Evolutionary conservation across 2,888 invertebrate species (phyloP).

Genomic region (Ariolimax columbianus): DNA sequence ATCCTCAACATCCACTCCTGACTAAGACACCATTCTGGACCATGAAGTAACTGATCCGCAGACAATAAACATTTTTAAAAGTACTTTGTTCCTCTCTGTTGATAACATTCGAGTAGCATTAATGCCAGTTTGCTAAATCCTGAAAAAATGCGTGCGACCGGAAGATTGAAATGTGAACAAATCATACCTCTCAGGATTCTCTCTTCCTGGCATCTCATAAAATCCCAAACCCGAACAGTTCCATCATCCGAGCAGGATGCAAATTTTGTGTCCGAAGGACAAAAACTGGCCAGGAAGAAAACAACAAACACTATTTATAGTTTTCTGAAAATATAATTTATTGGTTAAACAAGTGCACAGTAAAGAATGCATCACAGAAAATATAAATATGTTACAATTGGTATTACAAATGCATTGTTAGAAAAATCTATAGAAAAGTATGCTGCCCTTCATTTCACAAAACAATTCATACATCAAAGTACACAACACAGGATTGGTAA

Average conservation of each 20-base stretch:
- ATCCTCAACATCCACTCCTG: no score
- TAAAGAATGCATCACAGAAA: slow-evolving; percentile 11
- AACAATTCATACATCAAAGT: neutral
- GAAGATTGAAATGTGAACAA: neutral
- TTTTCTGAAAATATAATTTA: slow-evolving; percentile 58
- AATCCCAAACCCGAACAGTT: slow-evolving; percentile 98
- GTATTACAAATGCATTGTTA: neutral
- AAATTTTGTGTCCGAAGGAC: slow-evolving; percentile 98
- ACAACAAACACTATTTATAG: slow-evolving; percentile 45
- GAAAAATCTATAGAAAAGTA: neutral
- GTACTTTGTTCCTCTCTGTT: no score
- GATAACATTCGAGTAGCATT: neutral
- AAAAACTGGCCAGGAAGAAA: slow-evolving; percentile 87
- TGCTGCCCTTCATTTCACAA: neutral
- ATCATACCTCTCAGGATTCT: slow-evolving; percentile 84
- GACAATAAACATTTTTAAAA: no score
- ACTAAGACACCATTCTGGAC: no score
- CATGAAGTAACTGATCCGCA: no score
- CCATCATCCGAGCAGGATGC: slow-evolving; percentile 99
- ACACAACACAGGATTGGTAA: neutral
- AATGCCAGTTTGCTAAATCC: neutral
- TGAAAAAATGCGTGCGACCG: neutral
- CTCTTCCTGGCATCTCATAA: slow-evolving; percentile 94
- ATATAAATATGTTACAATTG: neutral
- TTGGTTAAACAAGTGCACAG: slow-evolving; percentile 50